Percentiles rank a stretch among this genome's conserved stretches.
phyloP scores from a whole-genome alignment of 2,888 invertebrate species.

The Leptinotarsa juncta region DNA sequence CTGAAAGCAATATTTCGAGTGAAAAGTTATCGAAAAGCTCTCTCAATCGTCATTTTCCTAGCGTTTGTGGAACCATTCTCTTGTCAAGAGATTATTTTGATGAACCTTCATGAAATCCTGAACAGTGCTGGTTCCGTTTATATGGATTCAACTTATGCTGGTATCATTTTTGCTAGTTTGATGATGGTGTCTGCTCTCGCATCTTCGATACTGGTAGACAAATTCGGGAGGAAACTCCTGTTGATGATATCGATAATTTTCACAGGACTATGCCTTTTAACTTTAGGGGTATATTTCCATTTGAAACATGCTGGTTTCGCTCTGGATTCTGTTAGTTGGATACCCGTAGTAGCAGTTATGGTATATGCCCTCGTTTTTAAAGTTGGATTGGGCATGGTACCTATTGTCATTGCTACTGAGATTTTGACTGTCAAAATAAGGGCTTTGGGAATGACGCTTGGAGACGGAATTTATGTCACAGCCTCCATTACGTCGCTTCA shows the following conservation, averaged over 20 bases:
- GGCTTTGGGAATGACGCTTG: conserved; percentile 62
- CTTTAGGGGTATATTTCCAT: conserved; percentile 61
- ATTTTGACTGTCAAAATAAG: conserved; percentile 63
- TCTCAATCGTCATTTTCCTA: conserved; percentile 60
- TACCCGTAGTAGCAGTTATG: conserved; percentile 61
- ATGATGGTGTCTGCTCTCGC: conserved; percentile 59
- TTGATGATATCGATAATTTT: conserved; percentile 57
- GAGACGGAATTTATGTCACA: conserved; percentile 59
- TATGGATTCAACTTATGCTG: conserved; percentile 54
- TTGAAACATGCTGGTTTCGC: conserved; percentile 55
- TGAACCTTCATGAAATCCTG: conserved; percentile 63
- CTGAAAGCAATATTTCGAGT: conserved; percentile 59
- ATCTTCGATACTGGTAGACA: conserved; percentile 60
- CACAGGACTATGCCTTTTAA: conserved; percentile 57
- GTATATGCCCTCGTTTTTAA: conserved; percentile 61
- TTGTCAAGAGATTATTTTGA: conserved; percentile 62
- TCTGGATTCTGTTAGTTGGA: conserved; percentile 56
- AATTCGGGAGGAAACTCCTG: conserved; percentile 60
- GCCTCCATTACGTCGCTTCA: conserved; percentile 57
- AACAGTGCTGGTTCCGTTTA: conserved; percentile 59
- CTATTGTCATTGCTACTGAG: conserved; percentile 62
- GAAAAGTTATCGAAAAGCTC: conserved; percentile 59
- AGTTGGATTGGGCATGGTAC: conserved; percentile 62
- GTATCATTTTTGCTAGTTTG: conserved; percentile 60
- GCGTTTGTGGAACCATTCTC: conserved; percentile 62